These are phyloP conservation scores for Mya arenaria DNA, from an alignment of 1,140 invertebrate genomes.

Conservation along the genomic window DNA sequence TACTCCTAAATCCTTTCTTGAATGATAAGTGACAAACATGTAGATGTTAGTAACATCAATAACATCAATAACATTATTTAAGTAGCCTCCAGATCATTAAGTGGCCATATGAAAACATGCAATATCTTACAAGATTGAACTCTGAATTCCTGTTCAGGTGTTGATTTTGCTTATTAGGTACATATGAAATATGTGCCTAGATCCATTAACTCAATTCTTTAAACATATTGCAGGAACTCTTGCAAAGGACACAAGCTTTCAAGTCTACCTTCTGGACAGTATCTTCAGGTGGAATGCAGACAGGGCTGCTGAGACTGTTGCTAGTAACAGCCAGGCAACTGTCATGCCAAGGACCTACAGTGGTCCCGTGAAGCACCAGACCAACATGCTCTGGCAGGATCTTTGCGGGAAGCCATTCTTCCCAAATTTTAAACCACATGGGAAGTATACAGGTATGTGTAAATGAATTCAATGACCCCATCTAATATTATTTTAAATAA, in stretches of 20 bases:
- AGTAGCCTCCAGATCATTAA: too few relatives aligned
- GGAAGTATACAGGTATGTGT: slow-evolving; percentile 58
- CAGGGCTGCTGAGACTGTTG: slow-evolving; percentile 20
- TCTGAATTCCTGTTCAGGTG: too few relatives aligned
- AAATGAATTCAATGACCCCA: slow-evolving; percentile 15
- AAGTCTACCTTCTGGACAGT: slow-evolving; percentile 60
- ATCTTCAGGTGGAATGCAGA: slow-evolving; percentile 61
- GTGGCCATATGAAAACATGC: too few relatives aligned
- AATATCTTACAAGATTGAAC: too few relatives aligned
- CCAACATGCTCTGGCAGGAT: slow-evolving; percentile 48
- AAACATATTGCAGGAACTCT: slow-evolving; percentile 57
- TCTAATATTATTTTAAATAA: not conserved
- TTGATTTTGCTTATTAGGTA: too few relatives aligned
- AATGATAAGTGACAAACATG: too few relatives aligned
- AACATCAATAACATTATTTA: too few relatives aligned
- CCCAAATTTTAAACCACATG: slow-evolving; percentile 31
- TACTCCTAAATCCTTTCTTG: too few relatives aligned
- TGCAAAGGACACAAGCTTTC: slow-evolving; percentile 56
- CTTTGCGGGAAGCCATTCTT: slow-evolving; percentile 37
- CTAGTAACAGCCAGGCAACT: not conserved
- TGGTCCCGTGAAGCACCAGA: slow-evolving; percentile 38
- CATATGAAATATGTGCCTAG: not conserved
- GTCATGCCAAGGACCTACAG: slow-evolving; percentile 35
- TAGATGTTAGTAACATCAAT: too few relatives aligned
- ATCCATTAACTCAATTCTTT: not conserved